Conservation (phyloP, 2,888 invertebrate genomes). For the Lottia scabra region DNA sequence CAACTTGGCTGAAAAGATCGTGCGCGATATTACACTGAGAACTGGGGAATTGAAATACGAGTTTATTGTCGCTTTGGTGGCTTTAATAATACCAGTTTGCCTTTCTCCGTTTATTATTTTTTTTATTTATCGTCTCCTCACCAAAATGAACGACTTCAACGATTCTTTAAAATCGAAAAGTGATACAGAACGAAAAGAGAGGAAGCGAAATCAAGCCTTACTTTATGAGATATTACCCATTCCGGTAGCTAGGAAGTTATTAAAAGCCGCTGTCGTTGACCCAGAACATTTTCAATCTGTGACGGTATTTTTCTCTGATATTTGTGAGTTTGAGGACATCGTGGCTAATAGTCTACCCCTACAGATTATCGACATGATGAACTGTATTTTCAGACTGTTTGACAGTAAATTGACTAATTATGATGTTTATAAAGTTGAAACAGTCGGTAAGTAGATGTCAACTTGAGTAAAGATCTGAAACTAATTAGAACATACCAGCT, state of each 20-base stretch:
- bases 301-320: constrained; percentile 43
- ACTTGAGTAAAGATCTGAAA: not conserved
- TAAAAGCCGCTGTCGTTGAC: constrained; percentile 31
- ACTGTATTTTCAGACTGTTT: constrained; percentile 45
- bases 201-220: constrained; percentile 39
- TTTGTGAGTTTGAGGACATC: constrained; percentile 46
- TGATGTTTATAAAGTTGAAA: constrained; percentile 58
- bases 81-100: constrained; percentile 28
- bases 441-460: constrained; percentile 46
- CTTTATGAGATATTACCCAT: constrained; percentile 43
- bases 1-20: not conserved
- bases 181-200: constrained; percentile 23
- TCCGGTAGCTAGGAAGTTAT: constrained; percentile 37
- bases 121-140: constrained; percentile 26
- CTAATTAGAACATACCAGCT: too few species aligned
- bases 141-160: constrained; percentile 20
- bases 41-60: not conserved
- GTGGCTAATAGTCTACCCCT: constrained; percentile 47
- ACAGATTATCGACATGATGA: constrained; percentile 56
- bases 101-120: constrained; percentile 33
- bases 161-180: constrained; percentile 6
- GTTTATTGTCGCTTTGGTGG: not conserved
- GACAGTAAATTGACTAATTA: constrained; percentile 47
- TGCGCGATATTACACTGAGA: not conserved
- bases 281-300: constrained; percentile 36